A percentile compares a stretch with the other conserved stretches of the same genome.
Evolutionary conservation across 2,113 vertebrate genomes (phyloP).

Genomic region (Pituophis catenifer): DNA sequence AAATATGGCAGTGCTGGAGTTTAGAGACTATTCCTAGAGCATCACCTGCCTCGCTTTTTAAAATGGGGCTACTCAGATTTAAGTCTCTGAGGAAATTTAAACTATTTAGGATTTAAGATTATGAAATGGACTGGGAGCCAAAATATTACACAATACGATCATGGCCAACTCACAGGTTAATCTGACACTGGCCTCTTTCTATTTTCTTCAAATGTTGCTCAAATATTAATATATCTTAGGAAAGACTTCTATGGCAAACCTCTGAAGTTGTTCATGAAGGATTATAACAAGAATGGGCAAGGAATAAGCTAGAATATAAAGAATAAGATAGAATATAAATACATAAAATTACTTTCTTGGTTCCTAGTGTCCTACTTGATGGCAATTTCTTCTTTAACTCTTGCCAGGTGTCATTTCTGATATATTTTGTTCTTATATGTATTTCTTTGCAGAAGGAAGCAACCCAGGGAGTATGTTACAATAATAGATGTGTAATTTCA

Average conservation of each 20-base stretch:
- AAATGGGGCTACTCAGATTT: neutral
- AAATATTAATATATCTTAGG: neutral
- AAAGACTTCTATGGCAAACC: neutral
- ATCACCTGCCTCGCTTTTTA: neutral
- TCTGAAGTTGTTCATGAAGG: neutral
- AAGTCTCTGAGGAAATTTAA: neutral
- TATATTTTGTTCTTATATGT: rapidly evolving
- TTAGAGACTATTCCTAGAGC: neutral
- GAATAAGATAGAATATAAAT: neutral
- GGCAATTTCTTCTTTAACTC: neutral
- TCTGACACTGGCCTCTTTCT: neutral
- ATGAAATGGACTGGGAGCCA: neutral
- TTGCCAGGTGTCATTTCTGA: rapidly evolving
- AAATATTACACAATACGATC: neutral
- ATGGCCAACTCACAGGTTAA: neutral
- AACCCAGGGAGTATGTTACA: neutral
- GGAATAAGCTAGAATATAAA: neutral
- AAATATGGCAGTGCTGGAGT: neutral
- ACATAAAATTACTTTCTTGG: neutral
- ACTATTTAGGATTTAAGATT: neutral
- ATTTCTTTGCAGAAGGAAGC: rapidly evolving
- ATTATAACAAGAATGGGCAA: neutral
- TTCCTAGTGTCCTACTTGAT: neutral
- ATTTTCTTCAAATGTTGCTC: neutral
- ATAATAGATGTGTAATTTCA: neutral